Base-by-base conservation (phyloP, 2,797 vertebrate genomes). In the Labeo calbasu region DNA sequence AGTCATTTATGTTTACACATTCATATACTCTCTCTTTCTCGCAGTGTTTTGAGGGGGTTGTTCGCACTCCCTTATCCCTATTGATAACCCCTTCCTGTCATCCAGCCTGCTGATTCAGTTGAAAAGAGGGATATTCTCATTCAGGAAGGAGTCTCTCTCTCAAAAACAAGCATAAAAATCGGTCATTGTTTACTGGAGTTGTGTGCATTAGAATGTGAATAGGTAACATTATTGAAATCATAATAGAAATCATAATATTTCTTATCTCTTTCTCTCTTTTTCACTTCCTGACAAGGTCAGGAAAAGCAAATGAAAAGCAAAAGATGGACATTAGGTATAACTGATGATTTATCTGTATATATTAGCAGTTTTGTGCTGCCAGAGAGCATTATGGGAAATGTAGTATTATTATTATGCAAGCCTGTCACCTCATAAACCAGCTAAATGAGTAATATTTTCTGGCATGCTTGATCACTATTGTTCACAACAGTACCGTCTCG, bases 51-150 rank as follows among this genome's bases (percentile, higher is more conserved):
- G 77, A 71, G 61, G 86, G 86, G 82, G 78, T 84, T 55, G 77
- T 78, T 84, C 77, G 28, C 43, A 82, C 50, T 77, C 72, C 73
- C 32, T 85, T 50, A 75, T 63, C 65, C 72, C 82, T 69, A 82
- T 84, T 88, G 82, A 88, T 86, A 82, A 85, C 57, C 81, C 72
- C 80, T 83, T 85, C 76, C 85, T 86, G 85, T 86, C 82, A 87
- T 51, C 83, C 69, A 48, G 84, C 84, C 77, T 89, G 86, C 86
- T 81, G 77, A 86, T 83, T 90, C 63, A 85, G 79, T 69, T 87
- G 84, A 89, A 89, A 87, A 80, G 83, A 82, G 83, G 57, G 51
- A 85, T 81, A 84, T 87, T 86, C 84, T 86, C 63, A 88, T 81
- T 85, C 83, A 88, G 55, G 50, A 81, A 69, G 36, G 15, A 32